A percentile compares a stretch with the other conserved stretches of the same genome.
Conservation (phyloP, 2,888 invertebrate species). For the Sicus ferrugineus region DNA sequence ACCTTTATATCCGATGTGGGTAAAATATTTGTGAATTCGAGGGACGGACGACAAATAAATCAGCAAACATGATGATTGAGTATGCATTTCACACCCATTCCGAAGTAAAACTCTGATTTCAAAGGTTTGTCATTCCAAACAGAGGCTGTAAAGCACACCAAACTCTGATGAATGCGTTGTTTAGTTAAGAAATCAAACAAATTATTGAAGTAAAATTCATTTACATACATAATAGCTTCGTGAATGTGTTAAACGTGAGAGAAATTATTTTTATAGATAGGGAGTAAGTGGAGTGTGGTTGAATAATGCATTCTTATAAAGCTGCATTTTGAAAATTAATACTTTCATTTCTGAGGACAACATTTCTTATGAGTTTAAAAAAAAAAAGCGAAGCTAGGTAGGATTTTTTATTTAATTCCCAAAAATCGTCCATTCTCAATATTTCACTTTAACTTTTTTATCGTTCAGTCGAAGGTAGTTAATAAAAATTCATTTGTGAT, state of each 20-base stretch:
- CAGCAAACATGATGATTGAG: background rate
- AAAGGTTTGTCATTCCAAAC: background rate
- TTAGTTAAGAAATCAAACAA: background rate
- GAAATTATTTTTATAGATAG: background rate
- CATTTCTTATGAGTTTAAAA: too few relatives aligned
- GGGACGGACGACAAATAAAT: background rate
- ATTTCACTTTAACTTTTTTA: too few relatives aligned
- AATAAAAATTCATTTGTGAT: too few relatives aligned
- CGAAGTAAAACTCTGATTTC: background rate
- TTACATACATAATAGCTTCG: background rate
- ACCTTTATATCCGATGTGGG: background rate
- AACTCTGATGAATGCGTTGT: background rate
- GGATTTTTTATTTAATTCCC: background rate
- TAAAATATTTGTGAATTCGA: background rate
- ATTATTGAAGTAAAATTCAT: background rate
- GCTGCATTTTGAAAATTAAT: too few relatives aligned
- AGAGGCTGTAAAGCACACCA: background rate
- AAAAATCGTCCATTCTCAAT: background rate
- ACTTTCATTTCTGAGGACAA: too few relatives aligned
- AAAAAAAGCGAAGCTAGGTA: background rate
- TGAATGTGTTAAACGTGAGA: too few relatives aligned
- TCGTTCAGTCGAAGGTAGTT: too few relatives aligned
- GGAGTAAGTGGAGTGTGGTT: too few relatives aligned
- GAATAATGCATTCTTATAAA: too few relatives aligned
- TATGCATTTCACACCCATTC: constrained; percentile 5